Conservation (phyloP, 2,888 invertebrate genomes). For the Plebejus anna region DNA sequence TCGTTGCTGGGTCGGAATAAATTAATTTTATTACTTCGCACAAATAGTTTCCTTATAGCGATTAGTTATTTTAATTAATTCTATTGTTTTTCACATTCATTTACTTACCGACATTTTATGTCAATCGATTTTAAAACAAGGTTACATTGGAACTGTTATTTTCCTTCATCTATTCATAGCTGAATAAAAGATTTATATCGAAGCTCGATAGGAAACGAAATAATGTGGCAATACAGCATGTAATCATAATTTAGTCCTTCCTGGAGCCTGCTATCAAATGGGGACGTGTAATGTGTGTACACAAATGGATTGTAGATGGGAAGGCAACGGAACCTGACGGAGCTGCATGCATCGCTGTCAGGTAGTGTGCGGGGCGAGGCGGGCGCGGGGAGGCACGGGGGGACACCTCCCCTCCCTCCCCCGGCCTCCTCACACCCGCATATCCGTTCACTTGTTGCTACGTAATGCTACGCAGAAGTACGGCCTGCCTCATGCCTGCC, state of each 20-base stretch:
- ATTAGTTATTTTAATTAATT: background rate
- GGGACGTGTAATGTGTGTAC: conserved; percentile 25
- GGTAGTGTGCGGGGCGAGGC: conserved; percentile 46
- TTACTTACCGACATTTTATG: background rate
- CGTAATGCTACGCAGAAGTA: conserved; percentile 59
- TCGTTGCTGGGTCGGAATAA: background rate
- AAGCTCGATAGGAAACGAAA: background rate
- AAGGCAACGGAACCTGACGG: conserved; percentile 30
- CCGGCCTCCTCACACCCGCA: conserved; percentile 58
- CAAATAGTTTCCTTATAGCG: conserved; percentile 2
- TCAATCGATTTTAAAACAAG: background rate
- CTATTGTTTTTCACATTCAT: background rate
- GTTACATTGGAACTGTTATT: background rate
- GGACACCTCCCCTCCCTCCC: conserved; percentile 46
- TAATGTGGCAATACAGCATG: background rate
- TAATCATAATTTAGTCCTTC: conserved; percentile 24
- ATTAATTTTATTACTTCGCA: background rate
- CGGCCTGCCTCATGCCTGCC: conserved; percentile 52
- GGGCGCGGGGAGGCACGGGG: conserved; percentile 43
- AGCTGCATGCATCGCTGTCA: conserved; percentile 57
- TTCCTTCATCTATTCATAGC: background rate
- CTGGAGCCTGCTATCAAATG: conserved; percentile 23
- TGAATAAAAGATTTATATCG: background rate
- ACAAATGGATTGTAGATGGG: conserved; percentile 19
- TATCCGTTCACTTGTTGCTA: conserved; percentile 77